phyloP scores from a whole-genome alignment of 2,888 invertebrate species.

The Frankliniella intonsa region DNA sequence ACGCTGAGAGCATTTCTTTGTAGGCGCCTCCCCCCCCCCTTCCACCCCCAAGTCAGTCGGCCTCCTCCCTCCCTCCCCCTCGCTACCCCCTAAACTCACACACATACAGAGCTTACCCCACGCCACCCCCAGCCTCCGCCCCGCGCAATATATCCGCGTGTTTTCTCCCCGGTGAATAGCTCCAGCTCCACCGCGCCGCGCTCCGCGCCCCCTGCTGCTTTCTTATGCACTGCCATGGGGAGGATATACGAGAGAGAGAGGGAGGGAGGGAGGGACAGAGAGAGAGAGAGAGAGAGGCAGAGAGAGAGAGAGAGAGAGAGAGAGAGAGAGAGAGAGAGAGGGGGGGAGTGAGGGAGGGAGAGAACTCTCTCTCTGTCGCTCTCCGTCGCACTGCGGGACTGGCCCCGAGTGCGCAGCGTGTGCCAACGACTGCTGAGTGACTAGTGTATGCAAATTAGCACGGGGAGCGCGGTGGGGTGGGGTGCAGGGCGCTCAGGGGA shows the following conservation, averaged over 20 bases:
- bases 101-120: too few species aligned
- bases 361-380: neutral
- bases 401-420: too few species aligned
- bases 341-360: neutral
- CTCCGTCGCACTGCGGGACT: neutral
- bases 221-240: neutral
- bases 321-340: conserved; percentile 5
- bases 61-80: neutral
- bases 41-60: neutral
- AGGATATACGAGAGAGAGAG: neutral
- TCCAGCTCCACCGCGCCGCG: neutral
- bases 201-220: neutral
- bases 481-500: too few species aligned
- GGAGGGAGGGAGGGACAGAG: neutral
- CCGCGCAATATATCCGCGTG: neutral
- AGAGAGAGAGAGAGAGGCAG: conserved; percentile 17
- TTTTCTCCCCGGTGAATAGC: neutral
- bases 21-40: neutral
- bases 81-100: neutral
- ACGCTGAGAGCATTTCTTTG: neutral
- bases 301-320: conserved; percentile 15
- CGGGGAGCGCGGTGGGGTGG: too few species aligned
- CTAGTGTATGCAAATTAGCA: too few species aligned
- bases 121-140: neutral
- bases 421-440: too few species aligned